A percentile compares a stretch with the other conserved stretches of the same genome.
Evolutionary conservation across 1,140 invertebrate species (phyloP).

Genomic region (Apis mellifera): DNA sequence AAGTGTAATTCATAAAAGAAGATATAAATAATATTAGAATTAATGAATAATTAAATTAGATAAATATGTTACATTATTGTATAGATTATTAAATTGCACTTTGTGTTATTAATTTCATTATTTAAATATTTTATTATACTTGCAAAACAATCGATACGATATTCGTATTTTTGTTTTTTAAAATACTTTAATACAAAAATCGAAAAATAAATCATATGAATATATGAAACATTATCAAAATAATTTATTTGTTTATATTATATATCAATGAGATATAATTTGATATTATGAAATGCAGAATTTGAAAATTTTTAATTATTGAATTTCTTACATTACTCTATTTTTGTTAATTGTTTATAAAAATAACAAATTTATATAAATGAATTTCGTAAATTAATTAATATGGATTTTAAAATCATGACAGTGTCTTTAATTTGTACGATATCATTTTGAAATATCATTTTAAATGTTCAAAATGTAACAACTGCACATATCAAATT

Average conservation of each 20-base stretch:
- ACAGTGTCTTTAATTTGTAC: conserved; percentile 27
- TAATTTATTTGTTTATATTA: not conserved
- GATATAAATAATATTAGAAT: not conserved
- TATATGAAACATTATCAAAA: not conserved
- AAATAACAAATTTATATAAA: conserved; percentile 4
- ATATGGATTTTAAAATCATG: conserved; percentile 25
- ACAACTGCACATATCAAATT: conserved; percentile 12
- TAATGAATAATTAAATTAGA: not conserved
- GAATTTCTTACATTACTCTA: not conserved
- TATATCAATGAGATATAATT: not conserved
- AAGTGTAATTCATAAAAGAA: not conserved
- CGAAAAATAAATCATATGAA: conserved; percentile 10
- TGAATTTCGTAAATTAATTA: conserved; percentile 9
- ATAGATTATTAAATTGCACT: conserved; percentile 10
- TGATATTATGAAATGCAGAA: not conserved
- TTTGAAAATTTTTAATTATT: conserved; percentile 9
- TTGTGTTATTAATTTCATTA: conserved; percentile 10
- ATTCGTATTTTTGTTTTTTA: not conserved
- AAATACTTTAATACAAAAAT: not conserved
- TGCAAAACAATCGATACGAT: not conserved
- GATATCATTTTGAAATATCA: not conserved
- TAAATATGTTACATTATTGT: not conserved
- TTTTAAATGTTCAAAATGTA: conserved; percentile 25
- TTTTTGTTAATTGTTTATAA: not conserved
- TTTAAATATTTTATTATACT: conserved; percentile 1